Percentiles rank a stretch among this genome's conserved stretches.
Evolutionary conservation across 1,140 invertebrate species (phyloP).

Genomic region (Condylostylus longicornis): DNA sequence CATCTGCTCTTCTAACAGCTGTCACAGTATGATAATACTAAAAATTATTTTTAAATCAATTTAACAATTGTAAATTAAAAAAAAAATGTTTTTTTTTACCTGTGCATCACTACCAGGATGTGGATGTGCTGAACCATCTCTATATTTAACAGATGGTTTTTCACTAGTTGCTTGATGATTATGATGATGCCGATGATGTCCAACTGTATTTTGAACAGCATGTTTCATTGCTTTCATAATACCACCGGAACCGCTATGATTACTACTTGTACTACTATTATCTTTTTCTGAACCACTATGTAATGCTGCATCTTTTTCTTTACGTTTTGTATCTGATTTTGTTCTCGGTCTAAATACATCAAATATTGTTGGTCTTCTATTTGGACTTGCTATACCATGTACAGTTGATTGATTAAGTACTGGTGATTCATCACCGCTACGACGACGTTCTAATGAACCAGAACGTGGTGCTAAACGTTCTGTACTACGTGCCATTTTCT

Average conservation of each 20-base stretch:
- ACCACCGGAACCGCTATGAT: constrained; percentile 30
- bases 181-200: constrained; percentile 16
- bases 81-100: constrained; percentile 20
- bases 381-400: constrained; percentile 44
- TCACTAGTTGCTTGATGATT: constrained; percentile 30
- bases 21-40: constrained; percentile 53
- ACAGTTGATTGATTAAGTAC: constrained; percentile 36
- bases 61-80: neutral
- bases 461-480: constrained; percentile 25
- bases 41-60: neutral
- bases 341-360: constrained; percentile 70
- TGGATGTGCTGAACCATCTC: constrained; percentile 49
- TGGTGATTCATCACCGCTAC: constrained; percentile 34
- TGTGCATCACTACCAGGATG: constrained; percentile 37
- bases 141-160: constrained; percentile 28
- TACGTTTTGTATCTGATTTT: constrained; percentile 56
- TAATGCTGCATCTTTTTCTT: constrained; percentile 33
- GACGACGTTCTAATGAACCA: constrained; percentile 37
- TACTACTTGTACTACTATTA: constrained; percentile 32
- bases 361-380: constrained; percentile 56
- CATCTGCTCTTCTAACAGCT: constrained; percentile 35
- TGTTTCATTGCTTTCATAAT: constrained; percentile 68
- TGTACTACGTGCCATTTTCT: constrained; percentile 31
- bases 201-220: constrained; percentile 50
- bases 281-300: constrained; percentile 8